Evolutionary conservation across 1,140 invertebrate species (phyloP).

Genomic region (Rhizoglyphus robini): DNA sequence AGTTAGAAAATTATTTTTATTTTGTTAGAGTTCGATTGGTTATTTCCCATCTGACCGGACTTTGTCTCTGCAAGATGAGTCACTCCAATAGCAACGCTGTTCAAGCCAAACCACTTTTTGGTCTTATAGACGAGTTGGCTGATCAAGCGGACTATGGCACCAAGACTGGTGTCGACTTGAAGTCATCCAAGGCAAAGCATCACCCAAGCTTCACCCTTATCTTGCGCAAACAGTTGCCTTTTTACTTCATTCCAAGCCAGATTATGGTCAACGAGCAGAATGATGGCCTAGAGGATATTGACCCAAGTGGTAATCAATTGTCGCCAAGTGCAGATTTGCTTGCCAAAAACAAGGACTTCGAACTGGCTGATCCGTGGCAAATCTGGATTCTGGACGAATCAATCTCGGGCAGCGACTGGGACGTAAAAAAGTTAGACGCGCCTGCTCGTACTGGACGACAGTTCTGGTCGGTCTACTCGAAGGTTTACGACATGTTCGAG

Average conservation of each 20-base stretch:
- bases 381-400: background rate
- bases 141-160: background rate
- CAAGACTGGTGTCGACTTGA: background rate
- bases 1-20: background rate
- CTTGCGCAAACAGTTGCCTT: background rate
- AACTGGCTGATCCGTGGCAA: background rate
- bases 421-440: background rate
- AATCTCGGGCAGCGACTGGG: background rate
- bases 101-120: background rate
- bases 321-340: background rate
- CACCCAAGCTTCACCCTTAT: slow-evolving; percentile 1
- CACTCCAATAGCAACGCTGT: background rate
- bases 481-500: background rate
- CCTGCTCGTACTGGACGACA: background rate
- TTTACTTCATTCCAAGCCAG: background rate
- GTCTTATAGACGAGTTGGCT: background rate
- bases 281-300: background rate
- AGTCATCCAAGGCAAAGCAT: background rate
- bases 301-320: background rate
- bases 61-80: background rate
- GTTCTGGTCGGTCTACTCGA: background rate
- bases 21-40: background rate
- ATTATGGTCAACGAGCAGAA: background rate
- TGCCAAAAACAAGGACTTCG: background rate
- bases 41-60: background rate